phyloP scores from a whole-genome alignment of 2,797 vertebrate genomes.

The Tapera naevia region DNA sequence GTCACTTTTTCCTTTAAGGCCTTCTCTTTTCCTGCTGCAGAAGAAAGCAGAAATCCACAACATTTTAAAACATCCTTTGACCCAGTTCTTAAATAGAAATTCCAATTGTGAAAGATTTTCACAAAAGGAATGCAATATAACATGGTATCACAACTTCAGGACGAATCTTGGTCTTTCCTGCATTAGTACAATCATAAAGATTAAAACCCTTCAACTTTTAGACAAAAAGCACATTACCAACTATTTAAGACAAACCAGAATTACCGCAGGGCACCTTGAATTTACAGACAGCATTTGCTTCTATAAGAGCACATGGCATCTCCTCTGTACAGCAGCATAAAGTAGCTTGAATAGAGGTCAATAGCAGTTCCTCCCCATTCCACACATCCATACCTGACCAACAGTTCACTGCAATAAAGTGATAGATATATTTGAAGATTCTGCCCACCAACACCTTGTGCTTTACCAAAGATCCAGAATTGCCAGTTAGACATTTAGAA shows the following conservation, averaged over 20 bases:
- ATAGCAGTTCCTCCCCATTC: background rate
- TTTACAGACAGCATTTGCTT: background rate
- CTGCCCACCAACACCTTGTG: background rate
- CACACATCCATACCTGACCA: background rate
- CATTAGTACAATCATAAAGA: background rate
- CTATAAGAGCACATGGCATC: background rate
- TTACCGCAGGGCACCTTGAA: background rate
- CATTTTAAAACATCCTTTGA: background rate
- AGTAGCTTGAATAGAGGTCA: background rate
- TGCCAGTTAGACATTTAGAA: background rate
- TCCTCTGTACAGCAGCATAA: background rate
- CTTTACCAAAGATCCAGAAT: background rate
- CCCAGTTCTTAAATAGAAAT: background rate
- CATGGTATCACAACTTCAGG: background rate
- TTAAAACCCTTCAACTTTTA: background rate
- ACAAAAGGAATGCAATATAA: background rate
- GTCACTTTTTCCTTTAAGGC: constrained; percentile 14
- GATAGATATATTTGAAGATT: background rate
- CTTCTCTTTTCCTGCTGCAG: background rate
- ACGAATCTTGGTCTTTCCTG: background rate
- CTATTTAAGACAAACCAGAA: background rate
- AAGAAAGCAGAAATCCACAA: background rate
- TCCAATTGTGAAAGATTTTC: background rate
- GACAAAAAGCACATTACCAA: background rate
- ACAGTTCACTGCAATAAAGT: background rate